Base-by-base conservation (phyloP, 1,140 invertebrate genomes). In the Oppia nitens region DNA sequence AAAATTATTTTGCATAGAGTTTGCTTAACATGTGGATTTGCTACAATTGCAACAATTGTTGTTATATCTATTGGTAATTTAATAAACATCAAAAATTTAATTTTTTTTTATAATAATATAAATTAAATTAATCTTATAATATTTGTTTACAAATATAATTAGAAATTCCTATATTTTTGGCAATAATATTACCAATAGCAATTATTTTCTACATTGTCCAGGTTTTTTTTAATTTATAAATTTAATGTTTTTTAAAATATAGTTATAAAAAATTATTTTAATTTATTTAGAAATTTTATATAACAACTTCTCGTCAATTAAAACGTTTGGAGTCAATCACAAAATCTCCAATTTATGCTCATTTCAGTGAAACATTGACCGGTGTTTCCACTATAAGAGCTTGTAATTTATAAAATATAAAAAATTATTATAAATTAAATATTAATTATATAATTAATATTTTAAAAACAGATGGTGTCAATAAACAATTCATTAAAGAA, bases 361-460 rank as follows among this genome's bases (percentile, higher is more conserved):
- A 78, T 65, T 79, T 79, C 63, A 72, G 69, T 53, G 77, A 80
- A 66, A 74, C 77, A 1, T 63, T 80, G 6, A 66, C 70, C 28
- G 79, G 79, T 17, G 68, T 73, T 0, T 65, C 68, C 9, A 74
- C 73, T 3, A 81, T 83, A 40, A 63, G 80, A 59, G 78, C 80
- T 0, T 82, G n/a, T n/a, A n/a, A n/a, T n/a, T n/a, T n/a, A n/a
- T n/a, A n/a, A n/a, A n/a, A n/a, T n/a, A n/a, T n/a, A n/a, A n/a
- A n/a, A n/a, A n/a, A n/a, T n/a, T n/a, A n/a, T n/a, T n/a, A n/a
- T n/a, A n/a, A n/a, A n/a, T n/a, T n/a, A n/a, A n/a, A n/a, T n/a
- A n/a, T n/a, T n/a, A n/a, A n/a, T n/a, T n/a, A n/a, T n/a, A n/a
- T n/a, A n/a, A n/a, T n/a, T n/a, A n/a, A n/a, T n/a, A n/a, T n/a